Conservation (phyloP, 2,113 vertebrate genomes). For the Tragelaphus scriptus region DNA sequence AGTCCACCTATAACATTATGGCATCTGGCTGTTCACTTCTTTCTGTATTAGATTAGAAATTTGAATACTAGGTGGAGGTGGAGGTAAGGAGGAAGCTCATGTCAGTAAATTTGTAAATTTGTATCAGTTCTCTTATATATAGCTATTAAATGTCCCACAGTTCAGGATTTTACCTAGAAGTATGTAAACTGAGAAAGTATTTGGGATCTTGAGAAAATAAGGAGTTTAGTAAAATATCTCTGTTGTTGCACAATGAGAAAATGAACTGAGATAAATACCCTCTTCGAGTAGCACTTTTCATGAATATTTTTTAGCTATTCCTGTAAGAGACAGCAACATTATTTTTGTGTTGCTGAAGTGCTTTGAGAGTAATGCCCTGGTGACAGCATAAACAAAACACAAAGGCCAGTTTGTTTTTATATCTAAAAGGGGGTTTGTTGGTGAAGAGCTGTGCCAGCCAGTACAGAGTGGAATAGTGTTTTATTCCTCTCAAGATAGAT, state of each 20-base stretch:
- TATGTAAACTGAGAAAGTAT: background rate
- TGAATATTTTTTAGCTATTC: slow-evolving; percentile 33
- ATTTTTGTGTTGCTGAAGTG: slow-evolving; percentile 69
- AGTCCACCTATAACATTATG: background rate
- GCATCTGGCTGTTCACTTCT: background rate
- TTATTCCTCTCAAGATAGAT: slow-evolving; percentile 75
- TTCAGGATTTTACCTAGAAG: background rate
- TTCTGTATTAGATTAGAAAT: background rate
- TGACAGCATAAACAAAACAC: slow-evolving; percentile 72
- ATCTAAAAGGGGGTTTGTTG: slow-evolving; percentile 76
- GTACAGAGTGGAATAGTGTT: slow-evolving; percentile 75
- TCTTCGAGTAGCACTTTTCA: background rate
- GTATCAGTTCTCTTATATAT: background rate
- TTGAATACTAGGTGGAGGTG: background rate
- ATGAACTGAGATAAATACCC: background rate
- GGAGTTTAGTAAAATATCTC: background rate
- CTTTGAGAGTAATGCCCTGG: slow-evolving; percentile 58
- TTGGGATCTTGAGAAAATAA: background rate
- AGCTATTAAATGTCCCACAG: background rate
- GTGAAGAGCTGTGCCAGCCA: slow-evolving; percentile 79
- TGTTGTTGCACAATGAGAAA: background rate
- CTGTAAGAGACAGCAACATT: slow-evolving; percentile 56
- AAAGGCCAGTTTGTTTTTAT: slow-evolving; percentile 77
- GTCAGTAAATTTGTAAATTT: background rate
- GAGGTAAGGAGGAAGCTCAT: background rate